Evolutionary conservation across 1,140 invertebrate genomes (phyloP).

Genomic region (Parapsyche elsis): DNA sequence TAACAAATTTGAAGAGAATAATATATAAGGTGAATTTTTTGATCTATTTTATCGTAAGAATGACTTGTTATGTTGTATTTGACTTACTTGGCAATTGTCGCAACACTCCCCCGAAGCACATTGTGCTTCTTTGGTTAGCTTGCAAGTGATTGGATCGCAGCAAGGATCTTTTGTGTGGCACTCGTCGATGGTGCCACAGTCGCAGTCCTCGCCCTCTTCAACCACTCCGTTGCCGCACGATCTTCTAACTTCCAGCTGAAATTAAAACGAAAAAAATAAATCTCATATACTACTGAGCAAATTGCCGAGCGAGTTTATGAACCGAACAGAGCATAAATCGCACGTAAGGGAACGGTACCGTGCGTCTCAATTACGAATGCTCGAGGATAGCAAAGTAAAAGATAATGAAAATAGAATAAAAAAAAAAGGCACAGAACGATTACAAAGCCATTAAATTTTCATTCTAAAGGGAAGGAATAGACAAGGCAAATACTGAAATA

Average conservation of each 20-base stretch:
- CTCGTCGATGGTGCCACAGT: constrained; percentile 87
- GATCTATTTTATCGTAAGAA: too few relatives aligned
- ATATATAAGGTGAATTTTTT: neutral
- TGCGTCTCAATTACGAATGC: constrained; percentile 3
- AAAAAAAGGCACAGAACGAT: too few relatives aligned
- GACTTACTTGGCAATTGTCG: constrained; percentile 85
- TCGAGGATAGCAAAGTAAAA: neutral
- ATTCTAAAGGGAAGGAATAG: constrained; percentile 6
- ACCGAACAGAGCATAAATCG: neutral
- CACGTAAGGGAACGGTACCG: neutral
- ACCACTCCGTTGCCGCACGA: constrained; percentile 93
- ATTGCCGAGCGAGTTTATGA: neutral
- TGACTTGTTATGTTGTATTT: neutral
- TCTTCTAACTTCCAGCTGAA: constrained; percentile 74
- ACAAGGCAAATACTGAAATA: constrained; percentile 16
- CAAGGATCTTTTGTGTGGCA: constrained; percentile 89
- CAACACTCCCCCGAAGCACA: constrained; percentile 94
- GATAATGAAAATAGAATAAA: neutral
- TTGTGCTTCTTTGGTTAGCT: constrained; percentile 88
- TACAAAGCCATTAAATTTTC: constrained; percentile 34
- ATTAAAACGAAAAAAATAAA: neutral
- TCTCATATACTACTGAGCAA: neutral
- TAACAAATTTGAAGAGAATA: neutral
- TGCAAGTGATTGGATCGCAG: constrained; percentile 95
- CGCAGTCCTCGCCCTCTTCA: constrained; percentile 96